A percentile compares a stretch with the other conserved stretches of the same genome.
These are phyloP conservation scores for Leptarthrus brevirostris DNA, from an alignment of 2,888 invertebrate species.

Conservation along the genomic window DNA sequence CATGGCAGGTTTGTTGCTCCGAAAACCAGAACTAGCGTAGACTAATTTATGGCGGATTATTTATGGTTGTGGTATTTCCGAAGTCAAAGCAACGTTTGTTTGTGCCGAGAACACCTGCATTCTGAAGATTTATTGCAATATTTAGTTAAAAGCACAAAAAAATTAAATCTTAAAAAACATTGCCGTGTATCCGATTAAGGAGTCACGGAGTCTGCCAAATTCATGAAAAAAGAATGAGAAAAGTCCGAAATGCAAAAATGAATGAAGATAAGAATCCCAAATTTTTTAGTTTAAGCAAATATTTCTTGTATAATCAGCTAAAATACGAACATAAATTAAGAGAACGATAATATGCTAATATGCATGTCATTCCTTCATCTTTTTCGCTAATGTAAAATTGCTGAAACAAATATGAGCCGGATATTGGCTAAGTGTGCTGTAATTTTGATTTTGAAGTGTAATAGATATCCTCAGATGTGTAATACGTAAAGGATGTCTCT, in stretches of 20 bases:
- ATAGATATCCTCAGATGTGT: too few species aligned
- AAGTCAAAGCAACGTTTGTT: neutral
- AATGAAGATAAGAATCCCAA: too few species aligned
- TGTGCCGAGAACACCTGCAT: conserved; percentile 3
- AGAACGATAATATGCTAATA: too few species aligned
- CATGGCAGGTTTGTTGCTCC: conserved; percentile 16
- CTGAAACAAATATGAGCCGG: too few species aligned
- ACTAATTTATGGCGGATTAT: conserved; percentile 15
- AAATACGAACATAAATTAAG: too few species aligned
- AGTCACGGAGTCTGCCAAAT: conserved; percentile 7
- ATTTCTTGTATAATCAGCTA: too few species aligned
- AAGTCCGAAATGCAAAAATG: neutral
- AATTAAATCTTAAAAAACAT: neutral
- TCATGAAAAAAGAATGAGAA: neutral
- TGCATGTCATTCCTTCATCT: too few species aligned
- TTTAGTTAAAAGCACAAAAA: neutral
- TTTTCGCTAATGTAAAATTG: too few species aligned
- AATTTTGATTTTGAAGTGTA: too few species aligned
- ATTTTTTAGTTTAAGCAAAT: too few species aligned
- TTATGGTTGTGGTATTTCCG: conserved; percentile 9
- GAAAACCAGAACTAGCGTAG: conserved; percentile 14
- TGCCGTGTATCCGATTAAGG: neutral
- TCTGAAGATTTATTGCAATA: conserved; percentile 19
- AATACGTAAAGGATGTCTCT: too few species aligned
- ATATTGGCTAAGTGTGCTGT: too few species aligned